Percentiles rank a stretch among this genome's conserved stretches.
These are phyloP conservation scores for Oasisia sp. DNA, from an alignment of 2,888 invertebrate species.

Conservation along the genomic window DNA sequence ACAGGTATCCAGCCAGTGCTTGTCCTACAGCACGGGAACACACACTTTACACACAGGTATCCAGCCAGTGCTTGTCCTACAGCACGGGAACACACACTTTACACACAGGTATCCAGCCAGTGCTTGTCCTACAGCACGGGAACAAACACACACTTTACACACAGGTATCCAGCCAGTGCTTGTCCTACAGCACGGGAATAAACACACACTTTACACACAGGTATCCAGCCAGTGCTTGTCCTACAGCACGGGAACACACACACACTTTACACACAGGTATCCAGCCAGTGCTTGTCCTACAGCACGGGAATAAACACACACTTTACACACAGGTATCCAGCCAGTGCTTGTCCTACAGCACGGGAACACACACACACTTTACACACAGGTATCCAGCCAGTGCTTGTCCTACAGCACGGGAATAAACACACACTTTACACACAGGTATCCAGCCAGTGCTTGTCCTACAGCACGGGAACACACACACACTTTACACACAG, in stretches of 20 bases:
- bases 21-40: conserved; percentile 70
- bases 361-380: not conserved
- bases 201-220: not conserved
- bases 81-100: not conserved
- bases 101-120: conserved; percentile 67
- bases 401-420: conserved; percentile 77
- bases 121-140: conserved; percentile 77
- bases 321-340: no score
- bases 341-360: conserved; percentile 82
- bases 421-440: not conserved
- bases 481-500: no score
- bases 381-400: conserved; percentile 67
- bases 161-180: conserved; percentile 74
- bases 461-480: conserved; percentile 70
- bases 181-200: conserved; percentile 70
- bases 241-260: conserved; percentile 59
- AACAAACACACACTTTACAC: not conserved
- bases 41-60: no score
- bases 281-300: conserved; percentile 81
- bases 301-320: not conserved
- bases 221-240: conserved; percentile 79
- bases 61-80: conserved; percentile 81
- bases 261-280: no score
- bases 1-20: conserved; percentile 74
- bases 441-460: conserved; percentile 74